Evolutionary conservation across 2,888 invertebrate genomes (phyloP), one percentile per base, ranked within the genome.

Genomic region (Octonoba sinensis): DNA sequence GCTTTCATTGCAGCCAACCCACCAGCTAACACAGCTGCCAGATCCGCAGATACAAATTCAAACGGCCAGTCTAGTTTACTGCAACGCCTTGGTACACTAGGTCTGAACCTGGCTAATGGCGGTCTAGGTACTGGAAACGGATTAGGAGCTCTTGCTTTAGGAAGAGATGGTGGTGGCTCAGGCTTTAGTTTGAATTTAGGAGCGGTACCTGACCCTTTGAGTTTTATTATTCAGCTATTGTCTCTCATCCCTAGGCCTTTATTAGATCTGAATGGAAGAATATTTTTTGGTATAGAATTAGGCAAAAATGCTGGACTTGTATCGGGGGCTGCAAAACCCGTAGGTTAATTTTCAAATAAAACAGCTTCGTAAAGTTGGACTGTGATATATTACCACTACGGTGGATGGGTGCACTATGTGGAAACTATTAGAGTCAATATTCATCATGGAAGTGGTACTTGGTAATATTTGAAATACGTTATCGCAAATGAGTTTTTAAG

Each of bases 251-350:
- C 82, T 13, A 76, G 76, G 22, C 82, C 82, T 27, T 20, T 82
- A 4, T 49, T 82, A 22, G 74, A 82, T 62, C 76, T 82, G 1
- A 71, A 82, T 59, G 74, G 82, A 16, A 71, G 66, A 56, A 51
- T 82, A 24, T 76, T 82, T 27, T 82, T 82, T 46, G 82, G 82
- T 0, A 82, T 82, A 15, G 82, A 82, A 12, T 24, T 82, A 22
- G 82, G 82, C 15, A 82, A 76, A 47, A 82, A 82, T 47, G 76
- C 76, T 11, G 82, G 82, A 16, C 57, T 82, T 16, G 72, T 67
- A n/a, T 27, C 76, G 0, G 81, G 81, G 6, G 56, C 56, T 18
- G 51, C 47, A 15, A 71, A 71, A 27, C 59, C 71, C 8, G 57
- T 36, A 36, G 36, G 36, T 36, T 36, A 36, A 36, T 36, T 36